A percentile compares a stretch with the other conserved stretches of the same genome.
phyloP scores from a whole-genome alignment of 2,888 invertebrate species.

The Acleris cristana region DNA sequence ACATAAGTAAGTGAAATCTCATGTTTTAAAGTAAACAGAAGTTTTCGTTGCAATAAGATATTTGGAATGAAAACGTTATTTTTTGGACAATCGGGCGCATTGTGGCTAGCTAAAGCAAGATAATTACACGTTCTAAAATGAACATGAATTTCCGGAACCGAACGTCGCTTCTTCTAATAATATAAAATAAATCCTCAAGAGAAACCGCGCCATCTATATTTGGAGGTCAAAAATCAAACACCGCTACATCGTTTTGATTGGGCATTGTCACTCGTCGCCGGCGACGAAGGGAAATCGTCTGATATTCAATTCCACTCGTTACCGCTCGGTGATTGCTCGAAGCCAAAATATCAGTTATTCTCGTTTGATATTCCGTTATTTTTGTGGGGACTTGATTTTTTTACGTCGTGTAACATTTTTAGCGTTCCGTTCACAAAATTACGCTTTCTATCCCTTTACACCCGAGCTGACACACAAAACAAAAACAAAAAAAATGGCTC shows the following conservation, averaged over 20 bases:
- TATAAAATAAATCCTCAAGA: too few relatives aligned
- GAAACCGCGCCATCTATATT: background rate
- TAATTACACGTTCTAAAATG: too few relatives aligned
- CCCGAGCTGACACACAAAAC: too few relatives aligned
- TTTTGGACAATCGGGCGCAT: too few relatives aligned
- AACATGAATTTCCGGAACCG: background rate
- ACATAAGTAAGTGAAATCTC: too few relatives aligned
- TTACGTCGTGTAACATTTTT: too few relatives aligned
- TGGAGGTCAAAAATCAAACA: background rate
- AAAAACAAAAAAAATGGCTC: too few relatives aligned
- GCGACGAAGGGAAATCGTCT: background rate
- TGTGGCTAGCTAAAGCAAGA: background rate
- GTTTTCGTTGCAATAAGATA: too few relatives aligned
- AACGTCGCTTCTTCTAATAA: background rate
- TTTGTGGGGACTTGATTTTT: background rate
- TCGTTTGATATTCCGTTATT: background rate
- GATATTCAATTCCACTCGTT: slow-evolving; percentile 1
- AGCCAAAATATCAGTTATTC: slow-evolving; percentile 10
- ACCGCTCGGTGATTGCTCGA: background rate
- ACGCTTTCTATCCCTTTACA: too few relatives aligned
- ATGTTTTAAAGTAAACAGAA: too few relatives aligned
- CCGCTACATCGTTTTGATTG: background rate
- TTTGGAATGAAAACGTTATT: too few relatives aligned
- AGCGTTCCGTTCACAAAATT: background rate
- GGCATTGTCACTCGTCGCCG: slow-evolving; percentile 2